Percentiles rank a stretch among this genome's conserved stretches.
These are phyloP conservation scores for Sebastes iracundus DNA, from an alignment of 2,797 vertebrate species.

Conservation along the genomic window DNA sequence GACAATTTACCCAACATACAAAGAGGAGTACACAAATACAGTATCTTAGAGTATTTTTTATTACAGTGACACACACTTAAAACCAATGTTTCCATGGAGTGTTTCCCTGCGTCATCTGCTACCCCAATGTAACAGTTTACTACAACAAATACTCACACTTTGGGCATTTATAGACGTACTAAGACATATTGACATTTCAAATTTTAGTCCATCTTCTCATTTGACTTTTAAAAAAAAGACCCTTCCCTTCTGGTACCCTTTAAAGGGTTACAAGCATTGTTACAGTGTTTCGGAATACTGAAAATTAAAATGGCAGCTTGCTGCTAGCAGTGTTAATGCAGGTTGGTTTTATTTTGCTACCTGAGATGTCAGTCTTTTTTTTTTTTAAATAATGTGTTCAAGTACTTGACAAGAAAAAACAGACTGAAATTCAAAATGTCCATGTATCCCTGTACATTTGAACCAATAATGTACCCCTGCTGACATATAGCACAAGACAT, in stretches of 20 bases:
- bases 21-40: not conserved
- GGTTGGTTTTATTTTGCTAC: not conserved
- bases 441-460: not conserved
- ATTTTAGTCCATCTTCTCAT: constrained; percentile 1
- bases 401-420: not conserved
- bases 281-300: not conserved
- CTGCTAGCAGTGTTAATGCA: not conserved
- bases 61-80: constrained; percentile 27
- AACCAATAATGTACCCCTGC: not conserved
- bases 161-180: not conserved
- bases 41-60: constrained; percentile 39
- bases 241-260: not conserved
- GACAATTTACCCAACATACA: not conserved
- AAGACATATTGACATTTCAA: constrained; percentile 6
- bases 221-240: not conserved
- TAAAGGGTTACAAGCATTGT: not conserved
- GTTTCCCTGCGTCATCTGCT: not conserved
- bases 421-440: constrained; percentile 21
- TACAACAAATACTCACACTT: constrained; percentile 1
- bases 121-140: constrained; percentile 53
- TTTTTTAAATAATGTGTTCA: not conserved
- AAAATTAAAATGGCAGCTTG: not conserved
- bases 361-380: not conserved
- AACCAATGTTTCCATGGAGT: constrained; percentile 21
- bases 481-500: not conserved